Percentiles rank a stretch among this genome's conserved stretches.
Conservation (phyloP, 2,113 vertebrate genomes). For the Eubucco bourcierii region DNA sequence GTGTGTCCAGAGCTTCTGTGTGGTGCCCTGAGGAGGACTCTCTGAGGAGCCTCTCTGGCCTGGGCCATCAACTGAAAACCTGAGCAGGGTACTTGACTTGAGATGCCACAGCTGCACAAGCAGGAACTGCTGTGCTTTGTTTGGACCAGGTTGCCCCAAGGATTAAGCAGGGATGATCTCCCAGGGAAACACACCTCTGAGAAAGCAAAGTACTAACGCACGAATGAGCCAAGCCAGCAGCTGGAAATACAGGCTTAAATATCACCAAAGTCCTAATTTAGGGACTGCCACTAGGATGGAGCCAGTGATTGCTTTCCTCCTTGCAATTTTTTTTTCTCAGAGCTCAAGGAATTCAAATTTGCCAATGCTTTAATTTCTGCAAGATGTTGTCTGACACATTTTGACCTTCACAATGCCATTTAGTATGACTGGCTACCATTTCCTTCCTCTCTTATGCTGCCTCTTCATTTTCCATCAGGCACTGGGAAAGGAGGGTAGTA, state of each 20-base stretch:
- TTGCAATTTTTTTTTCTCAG: neutral
- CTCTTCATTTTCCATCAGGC: neutral
- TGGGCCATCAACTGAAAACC: neutral
- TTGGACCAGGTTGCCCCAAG: neutral
- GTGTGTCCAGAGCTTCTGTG: neutral
- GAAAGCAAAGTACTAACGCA: neutral
- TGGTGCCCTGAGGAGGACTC: neutral
- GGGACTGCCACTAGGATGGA: neutral
- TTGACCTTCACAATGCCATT: neutral
- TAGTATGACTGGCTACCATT: neutral
- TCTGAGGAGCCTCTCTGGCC: neutral
- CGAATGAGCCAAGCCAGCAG: neutral
- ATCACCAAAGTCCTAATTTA: neutral
- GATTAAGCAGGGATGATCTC: neutral
- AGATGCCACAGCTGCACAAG: neutral
- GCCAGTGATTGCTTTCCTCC: neutral
- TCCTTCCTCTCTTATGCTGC: neutral
- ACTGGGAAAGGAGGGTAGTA: neutral
- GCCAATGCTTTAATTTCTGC: neutral
- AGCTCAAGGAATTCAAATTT: neutral
- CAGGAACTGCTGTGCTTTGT: neutral
- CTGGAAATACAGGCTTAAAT: neutral
- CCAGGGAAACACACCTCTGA: neutral
- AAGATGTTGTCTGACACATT: neutral
- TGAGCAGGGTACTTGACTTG: neutral